A percentile compares a stretch with the other conserved stretches of the same genome.
Evolutionary conservation across 1,140 invertebrate species (phyloP).

Genomic region (Drosophila nigrodunni): DNA sequence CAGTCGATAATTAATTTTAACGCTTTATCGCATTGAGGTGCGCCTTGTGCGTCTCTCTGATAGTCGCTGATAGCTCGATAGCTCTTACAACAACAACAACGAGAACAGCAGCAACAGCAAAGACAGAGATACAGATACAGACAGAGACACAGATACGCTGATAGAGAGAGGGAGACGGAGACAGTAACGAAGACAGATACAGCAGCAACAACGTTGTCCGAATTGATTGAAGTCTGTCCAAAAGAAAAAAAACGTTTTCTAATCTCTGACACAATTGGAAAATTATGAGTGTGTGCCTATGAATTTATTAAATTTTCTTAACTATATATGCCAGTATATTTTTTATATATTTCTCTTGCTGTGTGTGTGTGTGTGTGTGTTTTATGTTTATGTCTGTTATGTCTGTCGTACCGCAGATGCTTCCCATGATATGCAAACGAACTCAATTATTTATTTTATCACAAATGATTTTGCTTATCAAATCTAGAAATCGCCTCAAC

Average conservation of each 20-base stretch:
- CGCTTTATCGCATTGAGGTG: constrained; percentile 80
- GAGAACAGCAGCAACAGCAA: not conserved
- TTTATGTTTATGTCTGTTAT: constrained; percentile 21
- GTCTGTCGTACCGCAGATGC: constrained; percentile 53
- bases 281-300: constrained; percentile 68
- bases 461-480: constrained; percentile 82
- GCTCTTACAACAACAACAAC: constrained; percentile 18
- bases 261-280: constrained; percentile 76
- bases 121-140: constrained; percentile 3
- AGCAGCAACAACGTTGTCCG: constrained; percentile 39
- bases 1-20: constrained; percentile 83
- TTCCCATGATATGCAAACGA: constrained; percentile 82
- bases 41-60: constrained; percentile 46
- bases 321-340: constrained; percentile 10
- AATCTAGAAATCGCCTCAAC: constrained; percentile 78
- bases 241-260: constrained; percentile 42
- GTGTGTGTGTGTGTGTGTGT: not conserved
- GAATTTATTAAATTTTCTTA: constrained; percentile 68
- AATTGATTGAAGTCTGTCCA: constrained; percentile 82
- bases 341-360: constrained; percentile 16
- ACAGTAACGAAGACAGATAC: constrained; percentile 4
- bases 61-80: constrained; percentile 46
- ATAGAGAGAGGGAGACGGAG: not conserved
- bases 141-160: not conserved
- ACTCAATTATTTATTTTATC: constrained; percentile 84